A percentile compares a stretch with the other conserved stretches of the same genome.
Conservation (phyloP, 2,888 invertebrate genomes). For the Drosophila quinaria region DNA sequence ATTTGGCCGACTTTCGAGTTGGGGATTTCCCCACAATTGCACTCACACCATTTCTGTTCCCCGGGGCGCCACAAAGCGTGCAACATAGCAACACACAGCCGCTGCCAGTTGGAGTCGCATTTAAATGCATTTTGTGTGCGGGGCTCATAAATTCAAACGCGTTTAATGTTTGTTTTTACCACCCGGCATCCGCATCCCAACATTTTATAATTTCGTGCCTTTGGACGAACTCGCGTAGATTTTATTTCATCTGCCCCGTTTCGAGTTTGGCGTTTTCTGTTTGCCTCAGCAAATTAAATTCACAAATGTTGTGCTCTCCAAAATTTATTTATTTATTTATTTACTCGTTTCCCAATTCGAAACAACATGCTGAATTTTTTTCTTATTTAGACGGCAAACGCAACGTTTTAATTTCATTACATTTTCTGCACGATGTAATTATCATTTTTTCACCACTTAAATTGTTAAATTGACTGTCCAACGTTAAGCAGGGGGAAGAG, state of each 20-base stretch:
- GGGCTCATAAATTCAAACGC: constrained; percentile 74
- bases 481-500: not conserved
- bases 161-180: constrained; percentile 76
- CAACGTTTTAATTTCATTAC: constrained; percentile 76
- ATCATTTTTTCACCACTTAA: constrained; percentile 40
- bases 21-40: constrained; percentile 18
- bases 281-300: constrained; percentile 74
- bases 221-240: constrained; percentile 36
- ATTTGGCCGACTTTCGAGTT: constrained; percentile 62
- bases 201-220: constrained; percentile 56
- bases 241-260: constrained; percentile 53
- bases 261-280: constrained; percentile 46
- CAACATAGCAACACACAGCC: constrained; percentile 26
- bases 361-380: constrained; percentile 22
- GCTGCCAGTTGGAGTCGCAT: constrained; percentile 56
- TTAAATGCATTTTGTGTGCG: constrained; percentile 79
- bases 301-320: constrained; percentile 49
- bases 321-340: constrained; percentile 73
- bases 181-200: constrained; percentile 22
- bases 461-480: constrained; percentile 59
- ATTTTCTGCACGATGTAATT: constrained; percentile 61
- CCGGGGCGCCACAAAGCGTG: constrained; percentile 44
- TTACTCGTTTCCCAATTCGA: constrained; percentile 44
- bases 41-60: constrained; percentile 5
- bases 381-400: constrained; percentile 54